phyloP scores from a whole-genome alignment of 2,797 vertebrate genomes.

The Poeciliopsis infans region DNA sequence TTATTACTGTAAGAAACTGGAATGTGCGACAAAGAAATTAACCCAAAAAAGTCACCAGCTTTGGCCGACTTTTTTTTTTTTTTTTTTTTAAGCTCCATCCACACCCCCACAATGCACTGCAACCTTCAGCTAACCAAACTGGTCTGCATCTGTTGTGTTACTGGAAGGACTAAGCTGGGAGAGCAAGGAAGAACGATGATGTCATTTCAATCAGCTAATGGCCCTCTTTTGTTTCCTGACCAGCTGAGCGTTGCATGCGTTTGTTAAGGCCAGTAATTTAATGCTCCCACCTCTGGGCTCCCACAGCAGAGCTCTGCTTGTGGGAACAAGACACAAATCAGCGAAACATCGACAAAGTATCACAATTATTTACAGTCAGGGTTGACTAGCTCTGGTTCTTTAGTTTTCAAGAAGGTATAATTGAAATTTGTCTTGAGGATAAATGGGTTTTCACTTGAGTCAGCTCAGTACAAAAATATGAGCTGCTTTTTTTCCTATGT shows the following conservation, averaged over 20 bases:
- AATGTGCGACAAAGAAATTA: not conserved
- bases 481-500: not conserved
- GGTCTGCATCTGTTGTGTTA: not conserved
- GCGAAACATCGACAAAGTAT: not conserved
- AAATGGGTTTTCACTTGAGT: not conserved
- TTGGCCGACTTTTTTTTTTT: not conserved
- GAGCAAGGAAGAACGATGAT: conserved; percentile 31
- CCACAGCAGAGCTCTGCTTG: not conserved
- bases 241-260: conserved; percentile 51
- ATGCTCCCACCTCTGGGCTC: conserved; percentile 18
- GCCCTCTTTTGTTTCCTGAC: conserved; percentile 60
- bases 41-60: not conserved
- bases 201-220: conserved; percentile 65
- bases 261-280: conserved; percentile 43
- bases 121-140: conserved; percentile 17
- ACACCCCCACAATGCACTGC: not conserved
- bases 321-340: conserved; percentile 19
- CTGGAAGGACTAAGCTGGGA: conserved; percentile 8
- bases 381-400: conserved; percentile 5
- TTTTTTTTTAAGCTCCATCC: not conserved
- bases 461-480: not conserved
- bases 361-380: not conserved
- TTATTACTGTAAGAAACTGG: not conserved
- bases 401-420: not conserved
- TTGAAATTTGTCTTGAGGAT: not conserved